Conservation (phyloP, 2,113 vertebrate genomes). For the human (Homo sapiens) region DNA sequence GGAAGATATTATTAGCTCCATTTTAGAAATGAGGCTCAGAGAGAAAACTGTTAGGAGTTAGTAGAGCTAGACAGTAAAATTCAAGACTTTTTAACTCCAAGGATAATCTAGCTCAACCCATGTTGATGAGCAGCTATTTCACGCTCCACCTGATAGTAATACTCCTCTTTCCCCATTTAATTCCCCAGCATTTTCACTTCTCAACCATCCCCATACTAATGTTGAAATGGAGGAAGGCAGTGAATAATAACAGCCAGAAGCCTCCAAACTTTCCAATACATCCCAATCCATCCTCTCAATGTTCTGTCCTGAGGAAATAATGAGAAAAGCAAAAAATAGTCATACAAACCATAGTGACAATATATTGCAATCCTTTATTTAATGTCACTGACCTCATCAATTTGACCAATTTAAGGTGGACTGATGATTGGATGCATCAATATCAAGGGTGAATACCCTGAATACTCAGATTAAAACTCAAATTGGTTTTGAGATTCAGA, state of each 20-base stretch:
- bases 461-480: conserved; percentile 72
- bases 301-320: conserved; percentile 10
- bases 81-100: neutral
- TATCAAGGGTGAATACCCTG: conserved; percentile 55
- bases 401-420: conserved; percentile 62
- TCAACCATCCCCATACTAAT: neutral
- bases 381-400: conserved; percentile 72
- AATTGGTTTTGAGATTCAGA: conserved; percentile 80
- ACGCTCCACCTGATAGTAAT: neutral
- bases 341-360: conserved; percentile 37
- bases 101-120: neutral
- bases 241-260: neutral
- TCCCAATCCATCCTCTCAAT: neutral
- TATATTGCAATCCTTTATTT: conserved; percentile 36
- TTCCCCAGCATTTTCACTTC: neutral
- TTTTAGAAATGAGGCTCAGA: neutral
- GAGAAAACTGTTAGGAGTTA: neutral
- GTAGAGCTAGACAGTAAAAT: neutral
- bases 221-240: neutral
- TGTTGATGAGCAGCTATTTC: neutral
- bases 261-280: neutral
- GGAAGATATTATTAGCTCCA: neutral
- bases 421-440: conserved; percentile 31
- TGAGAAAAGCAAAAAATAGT: conserved; percentile 45
- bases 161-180: neutral